Conservation (phyloP, 2,113 vertebrate species). For the Meles meles region DNA sequence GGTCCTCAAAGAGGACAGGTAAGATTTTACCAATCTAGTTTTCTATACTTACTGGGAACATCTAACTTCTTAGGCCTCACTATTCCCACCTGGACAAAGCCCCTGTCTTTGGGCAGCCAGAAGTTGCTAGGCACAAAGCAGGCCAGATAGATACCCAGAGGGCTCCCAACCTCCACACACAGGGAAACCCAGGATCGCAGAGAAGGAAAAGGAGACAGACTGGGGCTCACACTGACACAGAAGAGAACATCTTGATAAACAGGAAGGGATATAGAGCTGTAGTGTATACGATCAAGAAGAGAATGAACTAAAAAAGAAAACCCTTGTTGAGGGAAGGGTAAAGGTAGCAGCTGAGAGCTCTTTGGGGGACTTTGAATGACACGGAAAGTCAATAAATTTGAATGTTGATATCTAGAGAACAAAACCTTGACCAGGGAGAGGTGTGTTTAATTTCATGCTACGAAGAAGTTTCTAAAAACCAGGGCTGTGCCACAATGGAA, state of each 20-base stretch:
- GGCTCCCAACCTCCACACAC: background rate
- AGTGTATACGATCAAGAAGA: background rate
- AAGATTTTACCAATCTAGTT: background rate
- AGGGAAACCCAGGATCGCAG: background rate
- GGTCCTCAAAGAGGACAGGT: background rate
- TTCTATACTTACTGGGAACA: background rate
- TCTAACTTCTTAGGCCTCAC: background rate
- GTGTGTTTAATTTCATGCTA: background rate
- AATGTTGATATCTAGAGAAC: background rate
- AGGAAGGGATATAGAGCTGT: background rate
- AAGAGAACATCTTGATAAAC: background rate
- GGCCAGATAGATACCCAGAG: background rate
- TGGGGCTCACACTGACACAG: background rate
- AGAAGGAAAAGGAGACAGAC: background rate
- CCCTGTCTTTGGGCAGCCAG: background rate
- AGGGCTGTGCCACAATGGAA: background rate
- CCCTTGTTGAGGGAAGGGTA: background rate
- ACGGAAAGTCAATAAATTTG: background rate
- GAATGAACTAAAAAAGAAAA: background rate
- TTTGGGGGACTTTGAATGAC: background rate
- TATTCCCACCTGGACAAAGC: background rate
- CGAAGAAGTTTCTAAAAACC: background rate
- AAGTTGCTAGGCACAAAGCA: background rate
- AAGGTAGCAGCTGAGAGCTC: background rate
- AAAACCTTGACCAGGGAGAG: background rate